Evolutionary conservation across 2,888 invertebrate species (phyloP), one percentile per base, ranked within the genome.

Genomic region (Thalpophila matura): DNA sequence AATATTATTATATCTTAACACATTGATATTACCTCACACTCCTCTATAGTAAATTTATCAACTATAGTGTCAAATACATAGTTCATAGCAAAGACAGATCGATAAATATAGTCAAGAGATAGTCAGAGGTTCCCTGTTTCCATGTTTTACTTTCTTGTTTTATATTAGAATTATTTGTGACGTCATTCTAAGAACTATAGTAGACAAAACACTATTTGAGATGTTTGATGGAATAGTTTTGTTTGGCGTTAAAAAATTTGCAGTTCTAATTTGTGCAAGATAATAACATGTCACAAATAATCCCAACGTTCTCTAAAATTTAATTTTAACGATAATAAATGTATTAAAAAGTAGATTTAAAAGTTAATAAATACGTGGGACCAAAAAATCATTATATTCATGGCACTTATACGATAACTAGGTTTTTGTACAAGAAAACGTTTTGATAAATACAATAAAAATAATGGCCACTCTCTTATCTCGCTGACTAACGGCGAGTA

Each of bases 61-160:
- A 60, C 60, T 72, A 77, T 62, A 55, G 64, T 67, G 66, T 58
- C 53, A 55, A 60, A 60, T 61, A 66, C 66, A 79, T 66, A 73
- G 72, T 67, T 74, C 71, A 72, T 75, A 83, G 77, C 74, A 81
- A 83, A 86, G 82, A 86, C 83, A 86, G 84, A 83, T 86, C 81
- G 73, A 88, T 85, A 85, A 86, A 87, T 85, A 85, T 83, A 86
- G 81, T 83, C 82, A 74, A 86, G 82, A 87, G 73, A 85, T 80
- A 86, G 79, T 83, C 82, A 84, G 78, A 84, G 85, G 78, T 84
- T 89, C 90, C 90, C 89, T 90, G 89, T 90, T 90, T 88, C 83
- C 74, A 83, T 84, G 80, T 81, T 78, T 76, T 73, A 69, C 60
- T 57, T 79, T 69, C 68, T 56, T 57, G 50, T 65, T 67, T 78